These are phyloP conservation scores for Dermochelys coriacea DNA, from an alignment of 2,797 vertebrate genomes.

Conservation along the genomic window DNA sequence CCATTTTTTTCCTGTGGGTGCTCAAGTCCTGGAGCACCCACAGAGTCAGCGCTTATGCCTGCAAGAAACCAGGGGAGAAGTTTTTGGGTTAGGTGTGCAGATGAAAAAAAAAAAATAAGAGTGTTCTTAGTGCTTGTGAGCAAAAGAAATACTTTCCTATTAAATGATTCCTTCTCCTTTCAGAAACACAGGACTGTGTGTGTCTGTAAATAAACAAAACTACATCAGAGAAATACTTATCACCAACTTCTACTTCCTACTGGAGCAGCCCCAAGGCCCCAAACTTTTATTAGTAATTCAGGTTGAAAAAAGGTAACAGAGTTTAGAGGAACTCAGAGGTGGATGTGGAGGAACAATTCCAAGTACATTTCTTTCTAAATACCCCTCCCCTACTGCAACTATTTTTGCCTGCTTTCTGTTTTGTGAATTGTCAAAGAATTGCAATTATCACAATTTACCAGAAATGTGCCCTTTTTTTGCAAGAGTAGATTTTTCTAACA, in stretches of 20 bases:
- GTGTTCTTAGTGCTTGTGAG: neutral
- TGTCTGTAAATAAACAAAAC: neutral
- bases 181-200: neutral
- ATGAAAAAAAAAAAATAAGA: too few relatives aligned
- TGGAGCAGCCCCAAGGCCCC: too few relatives aligned
- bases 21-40: too few relatives aligned
- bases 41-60: neutral
- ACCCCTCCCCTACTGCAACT: neutral
- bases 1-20: too few relatives aligned
- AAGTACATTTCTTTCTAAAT: neutral
- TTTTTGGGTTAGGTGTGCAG: neutral
- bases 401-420: neutral
- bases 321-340: too few relatives aligned
- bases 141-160: neutral
- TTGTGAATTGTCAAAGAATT: neutral
- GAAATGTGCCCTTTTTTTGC: accelerated
- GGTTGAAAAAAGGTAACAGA: too few relatives aligned
- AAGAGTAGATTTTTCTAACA: neutral
- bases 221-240: neutral
- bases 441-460: neutral
- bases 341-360: too few relatives aligned
- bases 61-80: neutral
- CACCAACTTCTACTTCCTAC: neutral
- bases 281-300: too few relatives aligned
- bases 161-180: neutral